phyloP scores from a whole-genome alignment of 1,140 invertebrate species.

The Aethina tumida region DNA sequence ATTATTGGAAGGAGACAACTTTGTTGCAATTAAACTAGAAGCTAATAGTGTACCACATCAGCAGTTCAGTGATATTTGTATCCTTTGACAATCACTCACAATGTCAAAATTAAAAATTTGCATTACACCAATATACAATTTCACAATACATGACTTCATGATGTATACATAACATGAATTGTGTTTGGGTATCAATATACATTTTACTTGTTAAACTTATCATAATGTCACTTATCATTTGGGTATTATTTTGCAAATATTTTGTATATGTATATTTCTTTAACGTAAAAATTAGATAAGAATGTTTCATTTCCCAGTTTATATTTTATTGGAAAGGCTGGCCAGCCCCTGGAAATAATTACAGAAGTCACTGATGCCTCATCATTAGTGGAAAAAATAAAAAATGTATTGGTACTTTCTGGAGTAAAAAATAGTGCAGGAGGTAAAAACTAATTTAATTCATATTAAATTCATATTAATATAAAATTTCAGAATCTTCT shows the following conservation, averaged over 20 bases:
- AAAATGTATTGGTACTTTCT: conserved; percentile 37
- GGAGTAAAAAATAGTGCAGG: conserved; percentile 24
- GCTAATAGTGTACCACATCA: conserved; percentile 58
- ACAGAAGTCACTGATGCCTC: conserved; percentile 43
- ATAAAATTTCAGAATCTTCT: conserved; percentile 3
- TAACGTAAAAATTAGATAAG: conserved; percentile 51
- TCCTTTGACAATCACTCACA: conserved; percentile 40
- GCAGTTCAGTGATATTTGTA: conserved; percentile 80
- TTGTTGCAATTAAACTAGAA: conserved; percentile 64
- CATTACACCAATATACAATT: conserved; percentile 5
- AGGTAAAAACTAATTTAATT: conserved; percentile 5
- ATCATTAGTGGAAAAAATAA: conserved; percentile 43
- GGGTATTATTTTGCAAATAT: conserved; percentile 1
- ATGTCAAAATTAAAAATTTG: not conserved
- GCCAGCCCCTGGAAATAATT: conserved; percentile 64
- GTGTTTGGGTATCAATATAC: not conserved
- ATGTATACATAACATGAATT: not conserved
- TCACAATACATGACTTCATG: not conserved
- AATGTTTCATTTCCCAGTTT: conserved; percentile 70
- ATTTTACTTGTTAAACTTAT: conserved; percentile 2
- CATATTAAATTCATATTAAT: conserved; percentile 8
- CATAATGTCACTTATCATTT: conserved; percentile 1
- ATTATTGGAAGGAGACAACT: conserved; percentile 46
- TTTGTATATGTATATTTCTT: conserved; percentile 15
- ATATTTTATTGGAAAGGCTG: conserved; percentile 76